phyloP scores from a whole-genome alignment of 2,797 vertebrate species.

The Epinephelus malabaricus region DNA sequence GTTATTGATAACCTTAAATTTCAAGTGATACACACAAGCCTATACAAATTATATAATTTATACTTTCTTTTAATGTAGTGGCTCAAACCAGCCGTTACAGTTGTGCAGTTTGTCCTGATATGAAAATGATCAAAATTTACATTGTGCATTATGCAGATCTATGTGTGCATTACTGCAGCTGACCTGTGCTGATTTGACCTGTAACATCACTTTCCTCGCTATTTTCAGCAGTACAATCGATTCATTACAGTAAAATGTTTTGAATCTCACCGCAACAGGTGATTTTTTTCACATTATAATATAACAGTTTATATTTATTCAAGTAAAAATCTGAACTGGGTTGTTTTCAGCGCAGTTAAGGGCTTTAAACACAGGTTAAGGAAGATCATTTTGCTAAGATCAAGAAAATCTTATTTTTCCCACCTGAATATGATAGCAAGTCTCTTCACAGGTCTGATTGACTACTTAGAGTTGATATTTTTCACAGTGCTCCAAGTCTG shows the following conservation, averaged over 20 bases:
- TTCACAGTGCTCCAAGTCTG: slow-evolving; percentile 24
- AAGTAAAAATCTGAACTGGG: neutral
- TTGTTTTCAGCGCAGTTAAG: neutral
- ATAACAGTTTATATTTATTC: neutral
- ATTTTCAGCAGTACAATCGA: neutral
- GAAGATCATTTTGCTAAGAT: neutral
- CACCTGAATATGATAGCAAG: neutral
- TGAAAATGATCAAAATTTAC: too few species aligned
- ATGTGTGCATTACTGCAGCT: too few species aligned
- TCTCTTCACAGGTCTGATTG: neutral
- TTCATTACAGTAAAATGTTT: neutral
- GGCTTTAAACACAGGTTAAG: neutral
- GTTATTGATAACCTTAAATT: too few species aligned
- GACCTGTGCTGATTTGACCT: too few species aligned
- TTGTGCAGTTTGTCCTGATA: too few species aligned
- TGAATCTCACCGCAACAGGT: neutral
- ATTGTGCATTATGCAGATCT: too few species aligned
- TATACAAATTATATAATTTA: too few species aligned
- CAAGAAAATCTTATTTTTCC: neutral
- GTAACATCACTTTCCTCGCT: too few species aligned
- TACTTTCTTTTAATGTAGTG: too few species aligned
- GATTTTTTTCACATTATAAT: neutral
- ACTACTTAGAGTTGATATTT: slow-evolving; percentile 27
- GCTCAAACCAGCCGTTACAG: too few species aligned
- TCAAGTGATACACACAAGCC: too few species aligned